Conservation (phyloP, 1,140 invertebrate species). For the Maconellicoccus hirsutus region DNA sequence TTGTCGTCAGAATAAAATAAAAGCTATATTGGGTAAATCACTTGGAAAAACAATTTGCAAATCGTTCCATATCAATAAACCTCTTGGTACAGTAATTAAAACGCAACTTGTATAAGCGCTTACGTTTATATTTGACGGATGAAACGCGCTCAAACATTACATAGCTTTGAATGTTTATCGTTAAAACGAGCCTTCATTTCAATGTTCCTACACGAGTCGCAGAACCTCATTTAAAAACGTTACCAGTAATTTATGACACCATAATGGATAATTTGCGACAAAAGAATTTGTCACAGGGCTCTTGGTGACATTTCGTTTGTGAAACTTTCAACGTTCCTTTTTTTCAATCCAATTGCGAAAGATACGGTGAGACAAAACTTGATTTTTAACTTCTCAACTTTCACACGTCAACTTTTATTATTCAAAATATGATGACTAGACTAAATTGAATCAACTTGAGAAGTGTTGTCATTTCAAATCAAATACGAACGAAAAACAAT, state of each 20-base stretch:
- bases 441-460: neutral
- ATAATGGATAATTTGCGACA: neutral
- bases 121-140: neutral
- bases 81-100: neutral
- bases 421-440: neutral
- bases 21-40: neutral
- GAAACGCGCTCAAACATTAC: neutral
- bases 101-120: neutral
- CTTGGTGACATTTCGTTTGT: too few species aligned
- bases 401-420: neutral
- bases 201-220: neutral
- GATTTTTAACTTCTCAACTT: neutral
- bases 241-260: neutral
- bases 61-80: neutral
- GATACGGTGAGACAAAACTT: neutral
- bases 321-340: too few species aligned
- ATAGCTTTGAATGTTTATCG: neutral
- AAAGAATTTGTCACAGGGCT: neutral
- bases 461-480: too few species aligned
- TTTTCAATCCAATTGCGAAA: too few species aligned
- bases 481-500: too few species aligned
- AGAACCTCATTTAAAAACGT: neutral
- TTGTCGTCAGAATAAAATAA: neutral
- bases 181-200: neutral
- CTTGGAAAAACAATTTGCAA: constrained; percentile 1